phyloP scores from a whole-genome alignment of 35 echinoderm and acorn worm genomes.

The Apostichopus californicus region DNA sequence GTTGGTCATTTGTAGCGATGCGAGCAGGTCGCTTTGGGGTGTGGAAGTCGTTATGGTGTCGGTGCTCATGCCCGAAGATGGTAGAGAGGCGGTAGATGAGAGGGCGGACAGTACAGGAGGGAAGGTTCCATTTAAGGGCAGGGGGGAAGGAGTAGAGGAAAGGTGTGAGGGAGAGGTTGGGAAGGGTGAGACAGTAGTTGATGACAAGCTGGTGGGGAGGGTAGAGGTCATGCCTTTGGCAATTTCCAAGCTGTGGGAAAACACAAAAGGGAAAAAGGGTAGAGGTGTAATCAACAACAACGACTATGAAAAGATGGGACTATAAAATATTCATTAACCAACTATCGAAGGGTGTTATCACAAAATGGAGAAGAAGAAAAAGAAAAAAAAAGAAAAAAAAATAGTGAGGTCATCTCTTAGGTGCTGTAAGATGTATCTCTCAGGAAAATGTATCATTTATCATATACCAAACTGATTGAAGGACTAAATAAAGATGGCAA shows the following conservation, averaged over 20 bases:
- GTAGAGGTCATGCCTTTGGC: slow-evolving; percentile 66
- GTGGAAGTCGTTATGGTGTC: slow-evolving; percentile 58
- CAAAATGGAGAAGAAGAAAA: not conserved
- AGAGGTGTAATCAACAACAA: slow-evolving; percentile 47
- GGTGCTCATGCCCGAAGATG: slow-evolving; percentile 46
- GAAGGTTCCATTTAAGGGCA: slow-evolving; percentile 63
- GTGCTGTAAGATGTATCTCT: not conserved
- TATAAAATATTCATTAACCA: slow-evolving; percentile 58
- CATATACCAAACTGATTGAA: not conserved
- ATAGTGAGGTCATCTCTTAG: not conserved
- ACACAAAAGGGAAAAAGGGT: slow-evolving; percentile 66
- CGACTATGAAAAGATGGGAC: slow-evolving; percentile 50
- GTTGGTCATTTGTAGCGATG: slow-evolving; percentile 60
- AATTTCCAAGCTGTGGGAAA: slow-evolving; percentile 68
- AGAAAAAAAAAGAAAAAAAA: not conserved
- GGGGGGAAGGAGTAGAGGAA: slow-evolving; percentile 59
- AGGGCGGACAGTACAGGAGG: slow-evolving; percentile 58
- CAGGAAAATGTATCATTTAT: not conserved
- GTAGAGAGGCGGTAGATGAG: slow-evolving; percentile 36
- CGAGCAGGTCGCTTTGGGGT: slow-evolving; percentile 52
- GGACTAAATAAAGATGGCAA: too few relatives aligned
- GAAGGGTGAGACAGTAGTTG: slow-evolving; percentile 55
- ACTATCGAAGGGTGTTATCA: slow-evolving; percentile 53
- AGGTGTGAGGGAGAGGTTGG: slow-evolving; percentile 57
- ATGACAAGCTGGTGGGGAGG: slow-evolving; percentile 51